Evolutionary conservation across 2,797 vertebrate genomes (phyloP), one percentile per base, ranked within the genome.

Genomic region (Pterois miles): DNA sequence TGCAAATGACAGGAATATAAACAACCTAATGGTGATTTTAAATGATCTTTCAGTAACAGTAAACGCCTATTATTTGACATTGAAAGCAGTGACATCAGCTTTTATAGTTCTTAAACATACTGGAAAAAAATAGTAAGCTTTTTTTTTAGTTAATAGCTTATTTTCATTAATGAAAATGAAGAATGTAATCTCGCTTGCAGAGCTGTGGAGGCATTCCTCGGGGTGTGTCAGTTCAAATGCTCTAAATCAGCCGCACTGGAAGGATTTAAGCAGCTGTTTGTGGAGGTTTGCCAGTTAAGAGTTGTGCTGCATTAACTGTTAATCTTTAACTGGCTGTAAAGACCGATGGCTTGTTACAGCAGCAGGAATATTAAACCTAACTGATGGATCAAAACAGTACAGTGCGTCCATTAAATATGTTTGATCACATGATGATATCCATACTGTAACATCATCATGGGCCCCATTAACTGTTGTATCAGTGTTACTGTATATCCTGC

Each of bases 181-280:
- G 27, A 64, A 46, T 54, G 59, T 53, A 68, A 57, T 78, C 59
- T 18, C 6, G n/a, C 53, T 76, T 48, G 64, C 33, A 75, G 65
- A 78, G 23, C 67, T 46, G 71, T 59, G 50, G 59, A 76, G 75
- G 38, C 66, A 48, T 78, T 64, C 74, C 74, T 69, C 23, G 8
- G 64, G 62, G 66, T 40, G 62, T 73, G 81, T 79, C 76, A 53
- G 64, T 65, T 71, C 63, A 84, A 80, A 65, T 71, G 71, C 76
- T 78, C 59, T 85, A 82, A 85, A 88, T 88, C 79, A 86, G 76
- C 25, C 71, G 59, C 65, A 74, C 46, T 78, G 82, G 57, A 85
- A 62, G 60, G 79, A 86, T 75, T 79, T 72, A 80, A 86, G 63
- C 79, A 86, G 84, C 81, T 82, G 74, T 84, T 80, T 62, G 67